These are phyloP conservation scores for Sorex araneus DNA, from an alignment of 2,113 vertebrate genomes.

Conservation along the genomic window DNA sequence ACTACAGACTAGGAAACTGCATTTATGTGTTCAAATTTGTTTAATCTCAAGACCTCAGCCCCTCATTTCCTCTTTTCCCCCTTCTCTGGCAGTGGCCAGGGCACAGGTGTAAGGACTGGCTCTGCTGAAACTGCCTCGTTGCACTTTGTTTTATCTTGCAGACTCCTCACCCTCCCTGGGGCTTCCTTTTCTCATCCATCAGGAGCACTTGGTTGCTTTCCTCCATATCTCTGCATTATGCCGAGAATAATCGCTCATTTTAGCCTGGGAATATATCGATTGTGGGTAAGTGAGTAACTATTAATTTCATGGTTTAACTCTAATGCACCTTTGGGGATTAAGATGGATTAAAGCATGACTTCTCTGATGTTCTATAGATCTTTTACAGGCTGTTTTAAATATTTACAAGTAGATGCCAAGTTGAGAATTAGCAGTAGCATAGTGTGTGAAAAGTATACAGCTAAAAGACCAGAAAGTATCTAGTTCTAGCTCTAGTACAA, in stretches of 20 bases:
- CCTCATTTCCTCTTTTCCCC: background rate
- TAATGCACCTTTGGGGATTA: slow-evolving; percentile 74
- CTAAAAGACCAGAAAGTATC: background rate
- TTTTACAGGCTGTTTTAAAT: slow-evolving; percentile 66
- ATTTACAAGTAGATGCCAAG: slow-evolving; percentile 36
- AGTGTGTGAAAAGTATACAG: background rate
- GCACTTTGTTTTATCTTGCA: background rate
- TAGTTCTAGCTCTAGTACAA: background rate
- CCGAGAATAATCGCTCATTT: slow-evolving; percentile 15
- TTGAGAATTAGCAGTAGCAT: background rate
- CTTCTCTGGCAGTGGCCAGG: background rate
- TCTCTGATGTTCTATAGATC: slow-evolving; percentile 51
- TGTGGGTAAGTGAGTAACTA: slow-evolving; percentile 73
- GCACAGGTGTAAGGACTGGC: background rate
- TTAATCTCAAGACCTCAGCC: background rate
- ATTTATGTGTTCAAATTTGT: background rate
- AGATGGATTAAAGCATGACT: slow-evolving; percentile 14
- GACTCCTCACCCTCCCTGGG: accelerated
- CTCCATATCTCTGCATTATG: background rate
- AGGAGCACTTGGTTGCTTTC: background rate
- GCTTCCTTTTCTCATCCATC: background rate
- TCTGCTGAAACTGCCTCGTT: background rate
- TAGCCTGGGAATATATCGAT: slow-evolving; percentile 69
- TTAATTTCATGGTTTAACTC: slow-evolving; percentile 75
- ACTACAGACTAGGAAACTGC: background rate